Evolutionary conservation across 1,140 invertebrate genomes (phyloP).

Genomic region (Tetraneura akinire): DNA sequence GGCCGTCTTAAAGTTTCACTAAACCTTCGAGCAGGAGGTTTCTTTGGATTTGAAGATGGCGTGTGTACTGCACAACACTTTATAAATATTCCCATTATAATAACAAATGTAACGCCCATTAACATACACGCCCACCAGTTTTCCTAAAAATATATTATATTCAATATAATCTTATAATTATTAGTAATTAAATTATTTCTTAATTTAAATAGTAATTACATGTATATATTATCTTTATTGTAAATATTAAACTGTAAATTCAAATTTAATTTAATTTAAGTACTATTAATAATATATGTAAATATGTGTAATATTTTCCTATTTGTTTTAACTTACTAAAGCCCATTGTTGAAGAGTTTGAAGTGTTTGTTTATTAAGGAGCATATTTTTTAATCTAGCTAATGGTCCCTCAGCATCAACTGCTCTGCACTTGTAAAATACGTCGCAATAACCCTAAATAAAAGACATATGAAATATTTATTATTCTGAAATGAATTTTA

Average conservation of each 20-base stretch:
- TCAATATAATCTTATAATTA: no score
- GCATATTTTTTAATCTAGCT: conserved; percentile 92
- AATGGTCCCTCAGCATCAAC: conserved; percentile 98
- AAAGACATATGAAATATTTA: background rate
- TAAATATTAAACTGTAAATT: no score
- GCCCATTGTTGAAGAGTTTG: conserved; percentile 84
- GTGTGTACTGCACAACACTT: conserved; percentile 99
- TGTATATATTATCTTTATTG: no score
- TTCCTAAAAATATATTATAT: conserved; percentile 64
- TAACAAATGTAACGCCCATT: conserved; percentile 85
- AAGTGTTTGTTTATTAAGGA: conserved; percentile 91
- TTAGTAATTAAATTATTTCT: no score
- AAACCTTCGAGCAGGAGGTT: conserved; percentile 79
- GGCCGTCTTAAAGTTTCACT: conserved; percentile 84
- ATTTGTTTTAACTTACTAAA: conserved; percentile 63
- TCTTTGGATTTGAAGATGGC: conserved; percentile 94
- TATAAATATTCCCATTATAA: conserved; percentile 98
- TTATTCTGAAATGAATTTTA: background rate
- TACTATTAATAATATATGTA: no score
- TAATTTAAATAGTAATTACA: no score
- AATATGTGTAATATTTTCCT: no score
- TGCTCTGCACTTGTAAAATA: conserved; percentile 94
- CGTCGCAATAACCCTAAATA: conserved; percentile 92
- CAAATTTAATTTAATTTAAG: no score
- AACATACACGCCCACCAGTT: conserved; percentile 97